A percentile compares a stretch with the other conserved stretches of the same genome.
Conservation (phyloP, 2,888 invertebrate species). For the Flabesymbios commensalis region DNA sequence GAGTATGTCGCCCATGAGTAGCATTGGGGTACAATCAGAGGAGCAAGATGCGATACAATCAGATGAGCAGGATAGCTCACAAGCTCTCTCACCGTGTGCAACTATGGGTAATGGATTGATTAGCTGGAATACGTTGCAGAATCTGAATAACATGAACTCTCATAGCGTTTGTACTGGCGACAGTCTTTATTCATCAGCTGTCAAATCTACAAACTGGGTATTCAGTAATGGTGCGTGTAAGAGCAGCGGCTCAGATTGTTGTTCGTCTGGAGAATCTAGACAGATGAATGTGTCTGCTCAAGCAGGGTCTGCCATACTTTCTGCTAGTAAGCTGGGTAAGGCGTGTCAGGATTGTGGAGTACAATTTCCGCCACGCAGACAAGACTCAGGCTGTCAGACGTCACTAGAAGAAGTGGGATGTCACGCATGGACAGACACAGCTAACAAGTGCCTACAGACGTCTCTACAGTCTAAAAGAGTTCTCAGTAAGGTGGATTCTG, state of each 20-base stretch:
- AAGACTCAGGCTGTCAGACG: slow-evolving; percentile 28
- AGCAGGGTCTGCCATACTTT: slow-evolving; percentile 7
- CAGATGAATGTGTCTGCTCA: neutral
- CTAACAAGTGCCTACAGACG: slow-evolving; percentile 31
- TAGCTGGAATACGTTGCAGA: too few relatives aligned
- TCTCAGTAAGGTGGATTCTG: too few relatives aligned
- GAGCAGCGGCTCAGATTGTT: neutral
- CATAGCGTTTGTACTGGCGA: too few relatives aligned
- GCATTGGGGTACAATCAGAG: too few relatives aligned
- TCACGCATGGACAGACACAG: slow-evolving; percentile 6
- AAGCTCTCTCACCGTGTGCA: too few relatives aligned
- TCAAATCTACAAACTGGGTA: neutral
- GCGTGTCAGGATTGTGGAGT: neutral
- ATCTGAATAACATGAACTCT: too few relatives aligned
- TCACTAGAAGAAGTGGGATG: slow-evolving; percentile 19
- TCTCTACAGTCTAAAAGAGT: too few relatives aligned
- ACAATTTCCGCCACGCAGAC: slow-evolving; percentile 20
- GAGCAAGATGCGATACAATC: too few relatives aligned
- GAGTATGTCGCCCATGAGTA: slow-evolving; percentile 26
- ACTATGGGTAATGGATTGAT: too few relatives aligned
- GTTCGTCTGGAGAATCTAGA: neutral
- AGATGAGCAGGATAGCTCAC: too few relatives aligned
- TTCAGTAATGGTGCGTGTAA: neutral
- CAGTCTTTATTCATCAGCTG: neutral
- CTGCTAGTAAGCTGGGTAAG: neutral